These are phyloP conservation scores for Drosophila falleni DNA, from an alignment of 2,888 invertebrate species.

Conservation along the genomic window DNA sequence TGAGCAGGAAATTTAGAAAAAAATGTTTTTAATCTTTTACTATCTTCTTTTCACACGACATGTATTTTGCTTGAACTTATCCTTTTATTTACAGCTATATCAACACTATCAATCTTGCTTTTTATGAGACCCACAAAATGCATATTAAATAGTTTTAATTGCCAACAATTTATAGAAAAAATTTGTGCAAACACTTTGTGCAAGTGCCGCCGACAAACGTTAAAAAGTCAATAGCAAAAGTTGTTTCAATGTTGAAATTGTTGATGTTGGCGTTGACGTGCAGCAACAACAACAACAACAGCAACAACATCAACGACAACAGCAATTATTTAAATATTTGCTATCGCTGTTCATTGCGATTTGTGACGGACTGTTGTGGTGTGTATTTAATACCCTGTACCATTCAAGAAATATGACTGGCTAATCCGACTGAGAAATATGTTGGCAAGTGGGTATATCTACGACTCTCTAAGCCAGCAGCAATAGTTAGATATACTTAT, in stretches of 20 bases:
- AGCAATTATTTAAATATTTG: constrained; percentile 48
- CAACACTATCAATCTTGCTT: constrained; percentile 16
- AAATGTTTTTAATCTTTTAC: not conserved
- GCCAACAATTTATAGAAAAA: constrained; percentile 54
- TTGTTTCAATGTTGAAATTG: constrained; percentile 52
- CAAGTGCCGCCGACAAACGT: constrained; percentile 58
- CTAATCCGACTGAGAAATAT: not conserved
- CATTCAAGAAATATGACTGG: not conserved
- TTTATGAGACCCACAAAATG: constrained; percentile 19
- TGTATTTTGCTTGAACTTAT: not conserved
- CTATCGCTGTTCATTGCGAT: constrained; percentile 25
- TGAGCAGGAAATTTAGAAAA: not conserved
- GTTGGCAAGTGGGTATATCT: not conserved
- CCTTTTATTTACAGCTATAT: constrained; percentile 7
- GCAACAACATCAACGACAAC: constrained; percentile 20
- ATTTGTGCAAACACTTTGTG: constrained; percentile 59
- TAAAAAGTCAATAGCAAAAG: constrained; percentile 65
- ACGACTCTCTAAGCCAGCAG: not conserved
- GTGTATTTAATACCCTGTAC: constrained; percentile 10
- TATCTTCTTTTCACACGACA: not conserved
- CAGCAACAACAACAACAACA: constrained; percentile 31
- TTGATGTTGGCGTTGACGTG: constrained; percentile 50
- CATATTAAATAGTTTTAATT: constrained; percentile 59
- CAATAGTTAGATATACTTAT: not conserved
- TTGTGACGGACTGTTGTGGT: constrained; percentile 17